phyloP scores from a whole-genome alignment of 2,113 vertebrate genomes.

The Macquaria ambigua region DNA sequence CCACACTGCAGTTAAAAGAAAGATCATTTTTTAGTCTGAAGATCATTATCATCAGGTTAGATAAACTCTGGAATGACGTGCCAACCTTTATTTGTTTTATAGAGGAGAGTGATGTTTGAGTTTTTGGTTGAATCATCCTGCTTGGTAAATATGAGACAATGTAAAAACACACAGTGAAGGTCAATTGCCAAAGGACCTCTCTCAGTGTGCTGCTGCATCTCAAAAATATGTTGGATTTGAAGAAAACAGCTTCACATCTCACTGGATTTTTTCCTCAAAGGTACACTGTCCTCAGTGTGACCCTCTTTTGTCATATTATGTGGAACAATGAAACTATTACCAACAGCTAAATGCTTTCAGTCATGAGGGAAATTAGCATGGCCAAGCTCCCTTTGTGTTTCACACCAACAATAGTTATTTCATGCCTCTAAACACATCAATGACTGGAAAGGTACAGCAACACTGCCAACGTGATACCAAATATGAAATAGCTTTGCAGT shows the following conservation, averaged over 20 bases:
- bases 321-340: conserved; percentile 51
- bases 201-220: not conserved
- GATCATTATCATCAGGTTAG: conserved; percentile 33
- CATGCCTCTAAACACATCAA: conserved; percentile 27
- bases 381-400: conserved; percentile 41
- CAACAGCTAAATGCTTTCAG: conserved; percentile 28
- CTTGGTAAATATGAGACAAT: conserved; percentile 3
- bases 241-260: conserved; percentile 7
- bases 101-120: not conserved
- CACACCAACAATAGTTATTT: conserved; percentile 46
- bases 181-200: not conserved
- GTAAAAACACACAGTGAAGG: conserved; percentile 24
- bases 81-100: conserved; percentile 5
- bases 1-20: conserved; percentile 2
- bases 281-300: conserved; percentile 26
- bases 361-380: conserved; percentile 55
- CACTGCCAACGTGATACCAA: conserved; percentile 1
- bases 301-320: conserved; percentile 30
- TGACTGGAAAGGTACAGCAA: not conserved
- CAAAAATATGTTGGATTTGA: conserved; percentile 25
- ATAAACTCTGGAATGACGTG: conserved; percentile 47
- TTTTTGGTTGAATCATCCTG: conserved; percentile 12
- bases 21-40: not conserved
- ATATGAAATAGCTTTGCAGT: conserved; percentile 49
- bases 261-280: conserved; percentile 25